Evolutionary conservation across 2,888 invertebrate genomes (phyloP).

Genomic region (Amblyjoppa proteus): DNA sequence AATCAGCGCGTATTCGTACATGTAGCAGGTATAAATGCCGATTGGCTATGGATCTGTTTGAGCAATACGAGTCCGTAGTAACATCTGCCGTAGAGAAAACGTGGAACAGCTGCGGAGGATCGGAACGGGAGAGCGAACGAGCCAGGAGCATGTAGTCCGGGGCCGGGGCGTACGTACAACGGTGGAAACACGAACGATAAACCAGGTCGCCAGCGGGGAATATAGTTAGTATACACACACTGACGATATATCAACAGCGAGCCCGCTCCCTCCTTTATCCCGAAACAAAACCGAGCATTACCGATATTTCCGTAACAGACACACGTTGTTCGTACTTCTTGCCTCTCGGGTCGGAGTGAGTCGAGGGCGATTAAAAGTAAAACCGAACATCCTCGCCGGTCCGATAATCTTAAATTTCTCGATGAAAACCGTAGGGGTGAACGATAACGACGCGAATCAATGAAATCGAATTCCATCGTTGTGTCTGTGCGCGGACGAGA

Average conservation of each 20-base stretch:
- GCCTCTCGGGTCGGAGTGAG: too few relatives aligned
- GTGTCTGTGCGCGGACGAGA: conserved; percentile 21
- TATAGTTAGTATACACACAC: conserved; percentile 38
- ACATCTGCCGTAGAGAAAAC: conserved; percentile 80
- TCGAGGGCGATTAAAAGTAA: conserved; percentile 37
- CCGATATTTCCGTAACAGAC: conserved; percentile 24
- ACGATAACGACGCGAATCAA: conserved; percentile 55
- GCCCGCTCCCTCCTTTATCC: conserved; percentile 12
- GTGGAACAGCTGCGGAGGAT: conserved; percentile 79
- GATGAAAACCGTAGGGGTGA: conserved; percentile 8
- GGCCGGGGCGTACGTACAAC: conserved; percentile 63
- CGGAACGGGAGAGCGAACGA: conserved; percentile 67
- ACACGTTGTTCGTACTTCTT: background rate
- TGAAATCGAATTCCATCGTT: conserved; percentile 49
- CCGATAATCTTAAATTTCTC: conserved; percentile 5
- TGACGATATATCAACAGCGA: conserved; percentile 28
- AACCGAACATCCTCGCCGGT: conserved; percentile 7
- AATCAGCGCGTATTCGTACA: conserved; percentile 59
- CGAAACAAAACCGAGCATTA: conserved; percentile 44
- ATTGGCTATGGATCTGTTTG: conserved; percentile 69
- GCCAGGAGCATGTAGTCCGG: conserved; percentile 65
- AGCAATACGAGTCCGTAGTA: conserved; percentile 74
- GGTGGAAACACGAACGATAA: conserved; percentile 70
- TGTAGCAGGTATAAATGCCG: conserved; percentile 64
- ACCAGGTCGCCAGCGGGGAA: conserved; percentile 63